Evolutionary conservation across 2,797 vertebrate genomes (phyloP).

Genomic region (Gouania willdenowi): DNA sequence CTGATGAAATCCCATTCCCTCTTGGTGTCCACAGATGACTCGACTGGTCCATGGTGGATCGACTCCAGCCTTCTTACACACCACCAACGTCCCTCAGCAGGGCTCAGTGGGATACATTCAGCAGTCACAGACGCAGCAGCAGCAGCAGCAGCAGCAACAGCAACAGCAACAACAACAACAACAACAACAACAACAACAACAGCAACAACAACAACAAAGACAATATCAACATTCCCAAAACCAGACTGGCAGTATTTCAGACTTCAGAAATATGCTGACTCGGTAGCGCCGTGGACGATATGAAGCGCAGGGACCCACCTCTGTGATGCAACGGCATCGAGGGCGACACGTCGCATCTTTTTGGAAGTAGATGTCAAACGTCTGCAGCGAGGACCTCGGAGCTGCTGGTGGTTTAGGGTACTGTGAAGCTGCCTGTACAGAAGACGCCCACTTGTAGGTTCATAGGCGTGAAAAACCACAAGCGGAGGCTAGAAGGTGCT

Average conservation of each 20-base stretch:
- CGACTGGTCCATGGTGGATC: conserved; percentile 66
- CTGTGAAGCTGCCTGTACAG: conserved; percentile 29
- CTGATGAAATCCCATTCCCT: background rate
- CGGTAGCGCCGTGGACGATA: conserved; percentile 51
- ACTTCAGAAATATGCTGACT: conserved; percentile 82
- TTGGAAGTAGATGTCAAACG: conserved; percentile 15
- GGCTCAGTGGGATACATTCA: conserved; percentile 77
- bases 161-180: conserved; percentile 73
- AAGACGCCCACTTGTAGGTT: conserved; percentile 2
- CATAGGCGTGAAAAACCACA: conserved; percentile 7
- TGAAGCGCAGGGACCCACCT: conserved; percentile 20
- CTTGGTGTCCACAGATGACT: conserved; percentile 69
- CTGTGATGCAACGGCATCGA: conserved; percentile 4
- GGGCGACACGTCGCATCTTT: conserved; percentile 23
- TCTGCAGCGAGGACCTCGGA: conserved; percentile 13
- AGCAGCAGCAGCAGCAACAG: conserved; percentile 57
- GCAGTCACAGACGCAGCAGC: conserved; percentile 67
- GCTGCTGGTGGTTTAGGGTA: conserved; percentile 29
- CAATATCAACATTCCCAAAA: conserved; percentile 77
- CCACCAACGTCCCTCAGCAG: conserved; percentile 67
- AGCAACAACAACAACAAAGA: conserved; percentile 68
- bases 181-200: conserved; percentile 56
- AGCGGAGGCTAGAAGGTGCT: conserved; percentile 18
- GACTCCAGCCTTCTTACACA: conserved; percentile 71
- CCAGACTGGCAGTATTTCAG: conserved; percentile 75